Evolutionary conservation across 2,797 vertebrate genomes (phyloP).

Genomic region (Etheostoma perlongum): DNA sequence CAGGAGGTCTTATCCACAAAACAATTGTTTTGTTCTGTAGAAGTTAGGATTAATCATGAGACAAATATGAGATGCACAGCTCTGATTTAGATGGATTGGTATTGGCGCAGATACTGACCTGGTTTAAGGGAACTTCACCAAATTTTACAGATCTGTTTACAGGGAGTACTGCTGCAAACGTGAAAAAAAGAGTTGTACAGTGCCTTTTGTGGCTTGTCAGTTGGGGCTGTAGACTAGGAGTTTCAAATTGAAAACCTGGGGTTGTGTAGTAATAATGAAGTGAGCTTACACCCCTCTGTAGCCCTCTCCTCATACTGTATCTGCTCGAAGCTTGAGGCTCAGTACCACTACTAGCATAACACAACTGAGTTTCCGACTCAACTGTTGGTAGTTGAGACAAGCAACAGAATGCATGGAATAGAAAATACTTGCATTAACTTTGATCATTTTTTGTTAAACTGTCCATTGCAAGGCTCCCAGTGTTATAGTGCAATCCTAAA

Average conservation of each 20-base stretch:
- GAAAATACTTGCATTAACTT: not conserved
- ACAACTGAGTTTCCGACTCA: not conserved
- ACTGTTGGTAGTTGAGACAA: not conserved
- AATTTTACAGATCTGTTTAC: not conserved
- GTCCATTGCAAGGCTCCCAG: not conserved
- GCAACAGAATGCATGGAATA: not conserved
- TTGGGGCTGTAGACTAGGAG: not conserved
- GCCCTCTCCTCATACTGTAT: not conserved
- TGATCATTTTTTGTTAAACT: not conserved
- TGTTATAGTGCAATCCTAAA: not conserved
- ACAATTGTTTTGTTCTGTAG: slow-evolving; percentile 9
- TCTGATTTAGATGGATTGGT: slow-evolving; percentile 10
- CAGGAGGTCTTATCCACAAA: slow-evolving; percentile 18
- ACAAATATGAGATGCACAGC: slow-evolving; percentile 3
- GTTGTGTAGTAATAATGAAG: not conserved
- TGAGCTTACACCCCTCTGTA: not conserved
- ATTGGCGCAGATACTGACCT: slow-evolving; percentile 1
- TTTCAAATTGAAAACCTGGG: not conserved
- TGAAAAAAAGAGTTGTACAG: not conserved
- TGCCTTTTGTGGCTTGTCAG: not conserved
- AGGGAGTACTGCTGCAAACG: not conserved
- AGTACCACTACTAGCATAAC: not conserved
- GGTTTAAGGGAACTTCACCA: not conserved
- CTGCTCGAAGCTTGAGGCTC: not conserved
- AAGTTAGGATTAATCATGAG: slow-evolving; percentile 40